Evolutionary conservation across 2,888 invertebrate species (phyloP).

Genomic region (Stomorhina lunata): DNA sequence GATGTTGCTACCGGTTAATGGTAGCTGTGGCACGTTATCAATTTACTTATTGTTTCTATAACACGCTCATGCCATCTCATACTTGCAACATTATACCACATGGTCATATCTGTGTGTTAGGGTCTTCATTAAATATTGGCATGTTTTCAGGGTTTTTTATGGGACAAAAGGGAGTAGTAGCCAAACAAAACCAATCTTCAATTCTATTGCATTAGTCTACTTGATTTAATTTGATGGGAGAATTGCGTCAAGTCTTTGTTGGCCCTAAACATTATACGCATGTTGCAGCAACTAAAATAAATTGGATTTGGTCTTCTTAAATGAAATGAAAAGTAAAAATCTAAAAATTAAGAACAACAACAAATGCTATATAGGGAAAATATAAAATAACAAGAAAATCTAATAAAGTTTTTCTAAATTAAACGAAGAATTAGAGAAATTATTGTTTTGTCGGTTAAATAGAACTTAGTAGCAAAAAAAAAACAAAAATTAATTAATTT

Average conservation of each 20-base stretch:
- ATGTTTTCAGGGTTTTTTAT: conserved; percentile 72
- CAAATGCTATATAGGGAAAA: not conserved
- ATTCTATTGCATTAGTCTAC: conserved; percentile 76
- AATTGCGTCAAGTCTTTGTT: conserved; percentile 70
- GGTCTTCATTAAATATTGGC: conserved; percentile 13
- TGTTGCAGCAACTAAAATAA: conserved; percentile 68
- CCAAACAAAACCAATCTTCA: conserved; percentile 70
- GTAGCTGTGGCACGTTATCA: conserved; percentile 53
- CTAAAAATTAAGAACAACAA: conserved; percentile 10
- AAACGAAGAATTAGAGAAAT: conserved; percentile 36
- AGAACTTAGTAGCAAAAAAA: conserved; percentile 29
- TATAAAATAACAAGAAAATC: conserved; percentile 32
- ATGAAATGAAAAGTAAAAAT: conserved; percentile 41
- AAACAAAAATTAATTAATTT: conserved; percentile 63
- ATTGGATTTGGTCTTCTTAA: conserved; percentile 67
- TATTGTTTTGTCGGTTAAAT: conserved; percentile 26
- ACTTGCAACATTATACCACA: not conserved
- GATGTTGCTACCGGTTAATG: conserved; percentile 17
- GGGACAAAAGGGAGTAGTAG: conserved; percentile 74
- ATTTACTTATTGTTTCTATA: conserved; percentile 62
- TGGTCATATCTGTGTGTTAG: not conserved
- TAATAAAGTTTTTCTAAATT: conserved; percentile 55
- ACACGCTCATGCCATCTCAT: not conserved
- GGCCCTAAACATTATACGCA: conserved; percentile 58
- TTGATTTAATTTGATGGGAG: conserved; percentile 80